Evolutionary conservation across 2,888 invertebrate genomes (phyloP).

Genomic region (Halictus ligatus): DNA sequence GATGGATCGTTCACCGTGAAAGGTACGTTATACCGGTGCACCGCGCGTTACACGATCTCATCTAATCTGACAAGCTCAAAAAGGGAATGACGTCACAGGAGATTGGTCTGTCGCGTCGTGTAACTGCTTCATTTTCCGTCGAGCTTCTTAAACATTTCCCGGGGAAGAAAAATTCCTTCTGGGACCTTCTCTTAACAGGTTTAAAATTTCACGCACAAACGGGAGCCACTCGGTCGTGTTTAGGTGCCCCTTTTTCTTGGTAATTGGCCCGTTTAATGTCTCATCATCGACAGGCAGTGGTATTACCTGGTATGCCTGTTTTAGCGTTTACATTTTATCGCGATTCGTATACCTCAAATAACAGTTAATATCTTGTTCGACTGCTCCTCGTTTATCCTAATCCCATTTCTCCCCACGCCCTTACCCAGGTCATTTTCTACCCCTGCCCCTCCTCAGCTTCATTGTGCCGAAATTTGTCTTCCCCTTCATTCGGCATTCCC

Average conservation of each 20-base stretch:
- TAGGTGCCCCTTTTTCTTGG: not conserved
- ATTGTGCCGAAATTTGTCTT: not conserved
- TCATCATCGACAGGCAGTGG: not conserved
- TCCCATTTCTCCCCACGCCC: not conserved
- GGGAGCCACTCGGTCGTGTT: not conserved
- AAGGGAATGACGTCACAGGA: slow-evolving; percentile 35
- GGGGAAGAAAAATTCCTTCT: not conserved
- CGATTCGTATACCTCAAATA: not conserved
- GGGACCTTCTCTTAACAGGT: not conserved
- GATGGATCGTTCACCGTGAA: slow-evolving; percentile 39
- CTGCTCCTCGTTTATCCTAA: not conserved
- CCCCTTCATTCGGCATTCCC: not conserved
- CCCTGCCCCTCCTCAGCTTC: not conserved
- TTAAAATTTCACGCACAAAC: not conserved
- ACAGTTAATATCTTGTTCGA: not conserved
- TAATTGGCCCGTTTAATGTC: not conserved
- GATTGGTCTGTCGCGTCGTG: slow-evolving; percentile 48
- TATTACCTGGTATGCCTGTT: not conserved
- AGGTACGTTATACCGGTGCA: slow-evolving; percentile 46
- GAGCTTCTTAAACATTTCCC: slow-evolving; percentile 27
- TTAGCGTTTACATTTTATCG: not conserved
- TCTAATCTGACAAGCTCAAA: slow-evolving; percentile 59
- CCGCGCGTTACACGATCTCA: slow-evolving; percentile 42
- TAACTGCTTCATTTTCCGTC: slow-evolving; percentile 41
- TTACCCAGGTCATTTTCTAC: not conserved